Evolutionary conservation across 1,140 invertebrate species (phyloP), one percentile per base, ranked within the genome.

Genomic region (Epicauta chinensis): DNA sequence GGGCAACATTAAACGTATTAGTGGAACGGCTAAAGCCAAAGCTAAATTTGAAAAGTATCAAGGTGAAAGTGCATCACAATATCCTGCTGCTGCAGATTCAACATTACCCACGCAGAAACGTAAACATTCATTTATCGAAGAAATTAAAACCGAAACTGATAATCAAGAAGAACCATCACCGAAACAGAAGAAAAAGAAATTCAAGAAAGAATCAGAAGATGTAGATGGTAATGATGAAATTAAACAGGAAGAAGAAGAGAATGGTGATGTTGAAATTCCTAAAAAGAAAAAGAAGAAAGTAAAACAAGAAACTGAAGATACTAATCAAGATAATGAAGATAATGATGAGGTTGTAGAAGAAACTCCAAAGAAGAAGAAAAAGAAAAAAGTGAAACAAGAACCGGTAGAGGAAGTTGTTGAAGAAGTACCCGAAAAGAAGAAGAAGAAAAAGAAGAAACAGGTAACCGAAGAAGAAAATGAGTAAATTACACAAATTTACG

Each of bases 21-120:
- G 90, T 66, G 93, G 93, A 4, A 89, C 86, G 1, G 89, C 86
- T 2, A 94, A 91, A 69, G 83, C 83, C 1, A 88, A 88, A 67
- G 82, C 86, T 0, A 92, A 89, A 64, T 91, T 91, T 67, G 90
- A 95, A 58, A 95, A 94, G 73, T 96, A 95, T 71, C 85, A 93
- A 57, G 80, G 81, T 34, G 89, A 67, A 55, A 93, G 81, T 46
- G 82, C 85, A 70, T 71, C 77, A 15, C 76, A 82, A 16, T 86
- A 85, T 70, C 75, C 78, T 10, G 64, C 68, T 32, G 78, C 78
- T 43, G 77, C 74, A 4, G 81, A 84, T 59, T 78, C 76, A 10
- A 83, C 80, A 10, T 55, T 83, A 16, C 69, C 75, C n/a, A 61
- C 65, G 39, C 62, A 60, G 69, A 61, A 73, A 69, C 39, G 77